Base-by-base conservation (phyloP, 2,797 vertebrate genomes). In the Sebastes glaucus region DNA sequence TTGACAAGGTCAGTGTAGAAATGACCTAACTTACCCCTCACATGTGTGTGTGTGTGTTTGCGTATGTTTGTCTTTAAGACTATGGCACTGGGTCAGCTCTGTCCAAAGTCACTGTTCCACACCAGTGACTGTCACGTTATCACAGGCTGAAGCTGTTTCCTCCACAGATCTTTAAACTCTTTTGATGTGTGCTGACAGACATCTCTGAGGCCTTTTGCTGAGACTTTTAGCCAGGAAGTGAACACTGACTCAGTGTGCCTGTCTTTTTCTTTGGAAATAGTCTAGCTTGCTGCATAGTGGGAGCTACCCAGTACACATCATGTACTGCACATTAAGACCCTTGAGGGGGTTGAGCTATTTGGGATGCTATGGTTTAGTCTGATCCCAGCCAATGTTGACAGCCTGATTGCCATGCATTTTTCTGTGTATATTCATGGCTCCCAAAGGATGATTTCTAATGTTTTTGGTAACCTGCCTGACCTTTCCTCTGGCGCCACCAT, bases 41-140 rank as follows among this genome's bases (percentile, higher is more conserved):
- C 67, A 16, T 66, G 14, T 70, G 53, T 65, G 16, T 68, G 18
- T 65, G 11, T 68, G 35, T 63, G 14, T 62, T 16, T 61, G 6
- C n/a, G 8, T 13, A 16, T 6, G 25, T 65, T 14, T 81, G 64
- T 66, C 35, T 81, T 2, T 57, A 16, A 68, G 25, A 25, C 7
- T 49, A 23, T 32, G 42, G 16, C 38, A n/a, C 20, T 2, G 18
- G 11, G 2, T 69, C 42, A 33, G 49, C 13, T 68, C 71, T 60
- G 70, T 60, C 33, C 56, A 59, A 16, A 77, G 27, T 71, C 64
- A 53, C 14, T 70, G 57, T 80, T 82, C 80, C 76, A 83, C 78
- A 82, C 80, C 65, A 53, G 6, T 38, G 46, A 64, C 20, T 11
- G 14, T 66, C 30, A 63, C 64, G 42, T 68, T 69, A 28, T 77